Base-by-base conservation (phyloP, 2,797 vertebrate species). In the Lateolabrax maculatus region DNA sequence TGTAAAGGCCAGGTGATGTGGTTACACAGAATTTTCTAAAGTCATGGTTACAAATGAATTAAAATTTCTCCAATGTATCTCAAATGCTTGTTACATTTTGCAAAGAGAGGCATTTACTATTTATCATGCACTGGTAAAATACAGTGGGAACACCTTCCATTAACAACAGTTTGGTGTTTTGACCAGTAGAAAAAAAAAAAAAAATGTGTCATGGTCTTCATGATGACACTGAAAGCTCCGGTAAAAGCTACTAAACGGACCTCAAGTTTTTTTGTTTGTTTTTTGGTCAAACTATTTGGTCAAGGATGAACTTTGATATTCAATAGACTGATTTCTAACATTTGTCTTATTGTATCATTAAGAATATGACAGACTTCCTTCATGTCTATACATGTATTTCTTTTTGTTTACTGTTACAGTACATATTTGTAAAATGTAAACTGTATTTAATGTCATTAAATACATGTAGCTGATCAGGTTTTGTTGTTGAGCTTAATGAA, bases 391-490 rank as follows among this genome's bases (percentile, higher is more conserved):
- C 23, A 9, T 43, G 7, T 61, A 52, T 57, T 69, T 53, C 6
- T 21, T 51, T 79, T 69, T 57, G 64, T 72, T 61, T 39, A 25
- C 27, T 11, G 39, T 75, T 44, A 15, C 0, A 1, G 6, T 75
- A 58, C 48, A 31, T 51, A 36, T 77, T 83, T 63, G 31, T 67
- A 79, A 80, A 37, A 57, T 79, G 16, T 76, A 53, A 71, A 57
- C 37, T 80, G 19, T 71, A 69, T 81, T 84, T 36, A 56, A 79
- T 81, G 77, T 71, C 8, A 82, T 84, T 69, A 77, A 64, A 84
- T 57, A 9, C 31, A 37, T 55, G 43, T 39, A 57, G 60, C 23
- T 55, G 41, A 69, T 53, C 16, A 25, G 64, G 13, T 64, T 74
- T 71, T 51, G 10, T 64, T 27, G 0, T 18, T 62, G 9, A 70